phyloP scores from a whole-genome alignment of 35 echinoderm and acorn worm genomes.

The Amphiura filiformis region DNA sequence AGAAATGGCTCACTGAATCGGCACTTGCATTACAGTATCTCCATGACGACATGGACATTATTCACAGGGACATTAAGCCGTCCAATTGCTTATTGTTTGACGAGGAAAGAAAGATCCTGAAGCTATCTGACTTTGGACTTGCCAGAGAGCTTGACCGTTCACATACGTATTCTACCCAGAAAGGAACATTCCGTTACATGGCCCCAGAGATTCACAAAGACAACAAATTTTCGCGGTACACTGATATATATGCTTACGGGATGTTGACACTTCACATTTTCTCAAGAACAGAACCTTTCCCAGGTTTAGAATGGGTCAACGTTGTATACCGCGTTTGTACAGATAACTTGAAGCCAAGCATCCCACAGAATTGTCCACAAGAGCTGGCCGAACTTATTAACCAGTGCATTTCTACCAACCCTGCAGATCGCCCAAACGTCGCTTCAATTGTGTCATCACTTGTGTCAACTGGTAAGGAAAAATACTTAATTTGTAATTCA shows the following conservation, averaged over 20 bases:
- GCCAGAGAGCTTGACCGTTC: neutral
- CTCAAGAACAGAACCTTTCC: neutral
- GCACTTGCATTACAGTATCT: neutral
- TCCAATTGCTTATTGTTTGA: neutral
- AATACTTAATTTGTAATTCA: no score
- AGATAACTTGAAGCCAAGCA: neutral
- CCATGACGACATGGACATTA: neutral
- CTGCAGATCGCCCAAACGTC: no score
- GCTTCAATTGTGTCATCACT: no score
- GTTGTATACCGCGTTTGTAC: neutral
- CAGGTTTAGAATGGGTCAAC: neutral
- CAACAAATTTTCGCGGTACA: neutral
- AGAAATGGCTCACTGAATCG: no score
- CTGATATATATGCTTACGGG: neutral
- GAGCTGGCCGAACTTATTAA: neutral
- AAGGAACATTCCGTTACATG: neutral
- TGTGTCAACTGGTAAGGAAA: no score
- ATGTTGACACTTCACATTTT: neutral
- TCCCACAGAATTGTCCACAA: neutral
- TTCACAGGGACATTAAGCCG: neutral
- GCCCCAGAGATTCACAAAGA: neutral
- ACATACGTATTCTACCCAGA: neutral
- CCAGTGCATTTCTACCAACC: neutral
- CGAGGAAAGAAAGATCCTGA: neutral
- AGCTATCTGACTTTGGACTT: neutral